Base-by-base conservation (phyloP, 2,888 invertebrate genomes). In the Cryptocephalus moraei region DNA sequence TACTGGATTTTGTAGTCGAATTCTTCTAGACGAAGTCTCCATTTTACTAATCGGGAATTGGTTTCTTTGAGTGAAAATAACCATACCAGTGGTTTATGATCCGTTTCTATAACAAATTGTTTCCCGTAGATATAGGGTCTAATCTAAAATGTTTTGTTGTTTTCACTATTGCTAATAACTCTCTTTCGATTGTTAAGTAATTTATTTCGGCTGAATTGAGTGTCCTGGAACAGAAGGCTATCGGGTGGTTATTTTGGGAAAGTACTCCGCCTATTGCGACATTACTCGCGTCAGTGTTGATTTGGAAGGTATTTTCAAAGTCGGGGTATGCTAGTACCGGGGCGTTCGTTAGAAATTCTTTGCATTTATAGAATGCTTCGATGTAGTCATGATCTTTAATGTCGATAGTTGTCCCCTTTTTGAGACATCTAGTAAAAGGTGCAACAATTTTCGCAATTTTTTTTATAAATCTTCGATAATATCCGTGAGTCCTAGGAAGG, bases 381-480 rank as follows among this genome's bases (percentile, higher is more conserved):
- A 34, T n/a, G n/a, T 9, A 34, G 9, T 34, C 34, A 34, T 9
- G 34, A n/a, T n/a, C n/a, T 9, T 9, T 34, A n/a, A 34, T 9
- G 9, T 34, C n/a, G 9, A 34, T n/a, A 34, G 34, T 8, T 33
- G 32, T 9, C 9, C 12, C 13, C 61, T 55, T 31, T 60, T 62
- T 48, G 59, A 60, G 8, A 60, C 39, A 12, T 58, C 50, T 45
- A n/a, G 59, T 62, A 8, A 62, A 33, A 33, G 64, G 64, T 56
- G 64, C 63, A 6, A 61, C 57, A 3, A 62, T 49, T 50, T 56
- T 53, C 10, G 57, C 34, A 63, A 68, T 32, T 62, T 51, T 6
- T 55, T 33, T 64, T 66, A 45, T 62, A 64, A n/a, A 58, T 56
- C 3, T 55, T 44, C n/a, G n/a, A n/a, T n/a, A n/a, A n/a, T n/a